Evolutionary conservation across 2,888 invertebrate species (phyloP).

Genomic region (Agrochola lychnidis): DNA sequence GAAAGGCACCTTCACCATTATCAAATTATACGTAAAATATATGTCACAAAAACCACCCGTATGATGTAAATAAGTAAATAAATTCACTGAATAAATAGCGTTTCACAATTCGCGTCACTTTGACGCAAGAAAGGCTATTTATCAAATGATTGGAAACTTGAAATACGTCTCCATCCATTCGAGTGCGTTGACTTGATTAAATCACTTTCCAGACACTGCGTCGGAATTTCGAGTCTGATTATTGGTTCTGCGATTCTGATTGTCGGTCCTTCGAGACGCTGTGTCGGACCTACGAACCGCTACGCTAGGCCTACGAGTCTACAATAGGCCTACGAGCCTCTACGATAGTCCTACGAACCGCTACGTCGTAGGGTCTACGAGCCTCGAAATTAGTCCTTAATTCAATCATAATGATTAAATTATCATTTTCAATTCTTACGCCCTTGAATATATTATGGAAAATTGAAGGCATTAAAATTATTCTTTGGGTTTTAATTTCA

Average conservation of each 20-base stretch:
- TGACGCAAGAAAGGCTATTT: constrained; percentile 34
- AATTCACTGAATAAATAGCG: constrained; percentile 40
- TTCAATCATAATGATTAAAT: neutral
- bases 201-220: constrained; percentile 14
- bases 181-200: constrained; percentile 45
- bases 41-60: constrained; percentile 14
- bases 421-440: neutral
- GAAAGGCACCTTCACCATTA: constrained; percentile 33
- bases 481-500: neutral
- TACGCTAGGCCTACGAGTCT: neutral
- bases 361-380: neutral
- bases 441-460: neutral
- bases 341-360: constrained; percentile 15
- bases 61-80: constrained; percentile 36
- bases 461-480: neutral
- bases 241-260: constrained; percentile 6
- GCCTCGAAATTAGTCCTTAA: neutral
- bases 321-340: neutral
- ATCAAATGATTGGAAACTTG: constrained; percentile 39
- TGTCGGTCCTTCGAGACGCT: neutral
- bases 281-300: neutral
- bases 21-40: constrained; percentile 4
- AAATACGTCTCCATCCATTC: constrained; percentile 33
- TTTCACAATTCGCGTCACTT: constrained; percentile 41
- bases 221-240: constrained; percentile 16